Base-by-base conservation (phyloP, 2,888 invertebrate species). In the Dasypogon diadema region DNA sequence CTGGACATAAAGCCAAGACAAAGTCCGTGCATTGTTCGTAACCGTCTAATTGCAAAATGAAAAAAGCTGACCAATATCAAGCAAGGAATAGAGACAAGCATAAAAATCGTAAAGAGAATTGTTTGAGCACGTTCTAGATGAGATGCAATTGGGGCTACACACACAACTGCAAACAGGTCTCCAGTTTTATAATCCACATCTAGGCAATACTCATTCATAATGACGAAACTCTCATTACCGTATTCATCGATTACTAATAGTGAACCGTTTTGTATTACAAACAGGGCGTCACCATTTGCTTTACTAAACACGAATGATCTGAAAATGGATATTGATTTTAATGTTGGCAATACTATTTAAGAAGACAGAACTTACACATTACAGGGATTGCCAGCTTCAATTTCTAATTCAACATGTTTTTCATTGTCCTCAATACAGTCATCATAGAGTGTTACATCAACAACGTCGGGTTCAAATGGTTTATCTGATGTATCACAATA, bases 341-440 rank as follows among this genome's bases (percentile, higher is more conserved):
- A 6, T 10, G 34, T 5, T 12, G 22, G n/a, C 22, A 21, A 37
- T 30, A 12, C 54, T 46, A 22, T 42, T 26, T 10, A 70, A 54
- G 56, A 34, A 8, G 3, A 5, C 8, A 42, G 3, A 18, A 63
- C 82, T 79, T 81, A 85, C 85, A 82, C 82, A 79, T 85, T 85
- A 54, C 86, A 86, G 2, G 85, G 84, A 81, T 85, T 85, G 4
- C 84, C 85, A 58, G 84, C 82, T 76, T 83, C 82, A 37, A 82
- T 79, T 0, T 81, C 79, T 30, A 86, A 76, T 8, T 75, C 73
- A 0, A 84, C 79, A 2, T 65, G 48, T 2, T 79, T 76, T 78
- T 86, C 85, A 68, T 81, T 80, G 75, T 85, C 85, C 76, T 86
- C 86, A 30, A 86, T 85, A 77, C 86, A 86, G 68, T 84, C 83